Evolutionary conservation across 92 coral and sea anemone genomes (phyloP), one percentile per base, ranked within the genome.

Genomic region (Meandrina meandrites): DNA sequence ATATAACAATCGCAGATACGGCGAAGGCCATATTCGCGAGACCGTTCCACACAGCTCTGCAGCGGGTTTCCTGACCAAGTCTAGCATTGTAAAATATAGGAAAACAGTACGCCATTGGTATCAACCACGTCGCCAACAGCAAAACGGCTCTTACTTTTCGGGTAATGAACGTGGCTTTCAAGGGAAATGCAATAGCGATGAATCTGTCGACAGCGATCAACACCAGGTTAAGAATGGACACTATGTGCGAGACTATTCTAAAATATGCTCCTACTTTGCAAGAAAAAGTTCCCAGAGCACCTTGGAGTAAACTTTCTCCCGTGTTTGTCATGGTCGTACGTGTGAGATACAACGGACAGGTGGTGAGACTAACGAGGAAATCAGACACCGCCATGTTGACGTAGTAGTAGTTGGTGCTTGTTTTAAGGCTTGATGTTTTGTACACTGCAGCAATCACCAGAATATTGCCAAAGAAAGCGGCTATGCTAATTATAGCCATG

Each of bases 141-240:
- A 22, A 56, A 56, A 1, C 10, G 28, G 40, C 2, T 54, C 82
- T 79, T 9, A 79, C 64, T 79, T 79, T 56, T 79, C 71, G 12
- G 21, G 71, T 18, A 42, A 79, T 28, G 15, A 34, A 8, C 19
- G 8, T 8, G 12, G 70, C 50, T 57, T 57, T 79, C 8, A 57
- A 79, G 27, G 82, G 71, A 32, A 30, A 32, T 32, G 18, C 53
- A 32, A 21, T 53, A 1, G 82, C 82, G 28, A 57, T 35, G 71
- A 56, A 79, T 79, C 82, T 57, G 70, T 79, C 82, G 5, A 57
- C 50, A 19, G 82, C 82, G 82, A 79, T 79, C 32, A 79, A 57
- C 0, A 79, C 31, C 68, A 79, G 24, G n/a, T 27, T 51, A 1
- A 34, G 27, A 56, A 17, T 21, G 17, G 51, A 54, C 1, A 57